These are phyloP conservation scores for Ophioninae sp. DNA, from an alignment of 2,888 invertebrate genomes.

Conservation along the genomic window DNA sequence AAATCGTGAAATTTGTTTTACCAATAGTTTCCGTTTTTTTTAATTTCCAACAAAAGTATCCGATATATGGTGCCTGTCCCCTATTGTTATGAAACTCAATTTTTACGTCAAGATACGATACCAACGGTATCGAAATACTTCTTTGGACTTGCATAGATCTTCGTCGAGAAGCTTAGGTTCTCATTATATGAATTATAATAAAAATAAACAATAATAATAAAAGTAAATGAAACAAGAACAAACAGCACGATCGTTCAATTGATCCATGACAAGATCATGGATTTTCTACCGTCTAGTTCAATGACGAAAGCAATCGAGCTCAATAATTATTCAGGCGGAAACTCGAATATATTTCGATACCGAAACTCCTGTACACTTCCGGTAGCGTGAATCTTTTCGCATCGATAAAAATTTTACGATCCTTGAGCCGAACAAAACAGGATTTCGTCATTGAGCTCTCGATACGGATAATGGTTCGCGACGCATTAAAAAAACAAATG, in stretches of 20 bases:
- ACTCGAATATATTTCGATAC: not conserved
- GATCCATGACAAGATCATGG: constrained; percentile 38
- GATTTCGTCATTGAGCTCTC: constrained; percentile 20
- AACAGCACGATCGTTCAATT: constrained; percentile 29
- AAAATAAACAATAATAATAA: not conserved
- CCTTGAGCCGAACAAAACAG: constrained; percentile 7
- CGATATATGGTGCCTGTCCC: too few relatives aligned
- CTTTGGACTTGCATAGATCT: constrained; percentile 9
- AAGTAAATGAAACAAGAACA: not conserved
- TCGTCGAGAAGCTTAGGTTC: constrained; percentile 29
- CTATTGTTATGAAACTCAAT: not conserved
- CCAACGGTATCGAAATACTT: not conserved
- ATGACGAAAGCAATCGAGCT: constrained; percentile 11
- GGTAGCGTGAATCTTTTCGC: not conserved
- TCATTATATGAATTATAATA: constrained; percentile 15
- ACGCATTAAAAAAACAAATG: constrained; percentile 17
- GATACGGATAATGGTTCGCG: constrained; percentile 28
- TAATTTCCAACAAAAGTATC: too few relatives aligned
- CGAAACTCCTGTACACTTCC: constrained; percentile 3
- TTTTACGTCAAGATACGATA: not conserved
- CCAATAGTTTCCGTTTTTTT: too few relatives aligned
- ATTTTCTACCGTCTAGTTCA: constrained; percentile 17
- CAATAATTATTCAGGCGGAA: not conserved
- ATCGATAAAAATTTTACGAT: not conserved
- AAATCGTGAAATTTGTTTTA: too few relatives aligned